Evolutionary conservation across 2,797 vertebrate species (phyloP).

Genomic region (Acanthis flammea): DNA sequence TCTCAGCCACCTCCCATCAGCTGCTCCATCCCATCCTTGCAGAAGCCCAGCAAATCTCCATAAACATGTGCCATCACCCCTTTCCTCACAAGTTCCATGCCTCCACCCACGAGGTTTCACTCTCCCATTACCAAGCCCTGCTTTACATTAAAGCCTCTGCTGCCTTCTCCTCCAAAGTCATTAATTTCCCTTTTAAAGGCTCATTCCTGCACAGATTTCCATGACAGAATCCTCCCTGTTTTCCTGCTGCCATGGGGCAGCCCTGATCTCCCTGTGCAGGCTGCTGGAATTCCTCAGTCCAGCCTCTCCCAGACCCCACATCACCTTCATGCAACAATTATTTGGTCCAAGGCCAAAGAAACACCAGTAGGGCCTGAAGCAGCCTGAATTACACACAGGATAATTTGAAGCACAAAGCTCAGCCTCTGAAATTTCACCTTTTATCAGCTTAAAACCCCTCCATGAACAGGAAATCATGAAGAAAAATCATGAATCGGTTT

Average conservation of each 20-base stretch:
- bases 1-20: background rate
- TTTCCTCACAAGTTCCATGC: constrained; percentile 17
- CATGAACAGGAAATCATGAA: background rate
- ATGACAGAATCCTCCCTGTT: background rate
- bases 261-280: background rate
- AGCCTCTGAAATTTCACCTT: background rate
- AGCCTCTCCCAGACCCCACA: background rate
- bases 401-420: background rate
- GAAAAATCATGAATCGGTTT: background rate
- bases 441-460: background rate
- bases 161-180: background rate
- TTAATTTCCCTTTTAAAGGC: background rate
- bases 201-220: background rate
- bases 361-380: background rate
- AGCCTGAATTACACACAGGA: background rate
- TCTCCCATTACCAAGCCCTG: background rate
- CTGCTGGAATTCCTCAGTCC: background rate
- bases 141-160: background rate
- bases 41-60: background rate
- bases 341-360: background rate
- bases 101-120: background rate
- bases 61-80: background rate
- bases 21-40: background rate
- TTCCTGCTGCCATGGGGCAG: background rate
- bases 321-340: fast-evolving